These are phyloP conservation scores for Macquaria ambigua DNA, from an alignment of 2,113 vertebrate species.

Conservation along the genomic window DNA sequence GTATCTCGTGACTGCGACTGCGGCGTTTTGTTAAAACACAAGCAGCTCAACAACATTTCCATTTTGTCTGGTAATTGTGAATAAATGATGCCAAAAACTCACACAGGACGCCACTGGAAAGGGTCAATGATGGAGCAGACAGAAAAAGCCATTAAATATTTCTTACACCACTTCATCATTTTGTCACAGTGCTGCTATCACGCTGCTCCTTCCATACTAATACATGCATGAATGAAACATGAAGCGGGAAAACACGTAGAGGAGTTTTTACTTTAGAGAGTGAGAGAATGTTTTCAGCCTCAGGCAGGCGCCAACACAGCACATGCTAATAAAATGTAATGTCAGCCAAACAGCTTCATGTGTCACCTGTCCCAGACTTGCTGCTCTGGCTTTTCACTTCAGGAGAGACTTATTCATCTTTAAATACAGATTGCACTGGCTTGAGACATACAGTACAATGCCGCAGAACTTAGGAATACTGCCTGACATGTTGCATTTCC, in stretches of 20 bases:
- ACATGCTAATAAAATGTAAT: slow-evolving; percentile 12
- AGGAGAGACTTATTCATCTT: background rate
- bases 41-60: background rate
- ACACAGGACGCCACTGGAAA: background rate
- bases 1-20: background rate
- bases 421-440: background rate
- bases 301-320: background rate
- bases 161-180: slow-evolving; percentile 35
- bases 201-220: slow-evolving; percentile 7
- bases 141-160: slow-evolving; percentile 46
- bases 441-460: background rate
- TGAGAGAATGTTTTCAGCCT: background rate
- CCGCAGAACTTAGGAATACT: background rate
- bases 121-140: background rate
- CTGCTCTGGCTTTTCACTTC: background rate
- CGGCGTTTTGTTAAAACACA: background rate
- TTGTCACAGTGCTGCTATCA: slow-evolving; percentile 29
- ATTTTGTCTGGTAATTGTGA: background rate
- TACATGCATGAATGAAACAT: slow-evolving; percentile 51
- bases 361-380: background rate
- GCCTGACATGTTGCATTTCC: background rate
- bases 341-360: background rate
- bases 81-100: background rate
- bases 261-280: background rate
- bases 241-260: background rate